Percentiles rank a stretch among this genome's conserved stretches.
Conservation (phyloP, 1,140 invertebrate genomes). For the Drosophila sechellia region DNA sequence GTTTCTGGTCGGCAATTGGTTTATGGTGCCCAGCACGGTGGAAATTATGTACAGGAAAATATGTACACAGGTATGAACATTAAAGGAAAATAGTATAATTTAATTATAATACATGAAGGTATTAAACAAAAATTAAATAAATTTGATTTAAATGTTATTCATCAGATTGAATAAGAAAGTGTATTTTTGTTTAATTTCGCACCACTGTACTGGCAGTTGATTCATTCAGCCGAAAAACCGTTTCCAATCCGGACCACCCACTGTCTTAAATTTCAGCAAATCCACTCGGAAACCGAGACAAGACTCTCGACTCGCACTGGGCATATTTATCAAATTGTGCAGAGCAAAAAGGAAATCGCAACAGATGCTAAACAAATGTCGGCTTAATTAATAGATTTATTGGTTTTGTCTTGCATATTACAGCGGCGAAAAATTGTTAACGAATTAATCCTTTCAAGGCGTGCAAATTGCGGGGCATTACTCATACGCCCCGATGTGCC, state of each 20-base stretch:
- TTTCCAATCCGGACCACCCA: constrained; percentile 77
- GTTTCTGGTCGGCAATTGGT: constrained; percentile 39
- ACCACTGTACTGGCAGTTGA: constrained; percentile 41
- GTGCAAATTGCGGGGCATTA: constrained; percentile 69
- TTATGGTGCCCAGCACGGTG: constrained; percentile 41
- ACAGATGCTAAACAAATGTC: constrained; percentile 63
- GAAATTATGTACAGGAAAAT: not conserved
- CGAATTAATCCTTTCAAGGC: constrained; percentile 79
- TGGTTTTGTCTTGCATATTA: constrained; percentile 72
- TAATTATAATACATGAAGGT: not conserved
- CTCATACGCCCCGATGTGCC: constrained; percentile 71
- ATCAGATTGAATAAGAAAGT: too few relatives aligned
- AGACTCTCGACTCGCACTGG: constrained; percentile 49
- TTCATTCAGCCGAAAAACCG: constrained; percentile 43
- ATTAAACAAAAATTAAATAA: not conserved
- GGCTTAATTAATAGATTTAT: constrained; percentile 83
- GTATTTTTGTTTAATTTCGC: not conserved
- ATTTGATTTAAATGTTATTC: too few relatives aligned
- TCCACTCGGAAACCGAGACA: constrained; percentile 52
- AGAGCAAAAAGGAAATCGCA: constrained; percentile 40
- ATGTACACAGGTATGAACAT: not conserved
- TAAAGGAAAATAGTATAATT: not conserved
- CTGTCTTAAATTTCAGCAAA: constrained; percentile 78
- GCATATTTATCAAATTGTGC: constrained; percentile 46
- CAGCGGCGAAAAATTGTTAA: constrained; percentile 72